Conservation (phyloP, 2,888 invertebrate species). For the Heteromurus nitidus region DNA sequence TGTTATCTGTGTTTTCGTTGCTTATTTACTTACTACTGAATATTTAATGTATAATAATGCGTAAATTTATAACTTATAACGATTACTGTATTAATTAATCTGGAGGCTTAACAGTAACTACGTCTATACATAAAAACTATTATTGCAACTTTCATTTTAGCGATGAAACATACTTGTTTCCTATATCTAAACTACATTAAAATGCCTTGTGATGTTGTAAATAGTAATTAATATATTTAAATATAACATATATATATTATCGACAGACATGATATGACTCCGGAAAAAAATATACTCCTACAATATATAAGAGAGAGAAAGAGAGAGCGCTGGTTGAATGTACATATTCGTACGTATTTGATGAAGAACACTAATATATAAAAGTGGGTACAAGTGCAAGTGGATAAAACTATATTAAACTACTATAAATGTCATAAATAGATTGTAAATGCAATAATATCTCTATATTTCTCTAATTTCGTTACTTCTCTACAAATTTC, state of each 20-base stretch:
- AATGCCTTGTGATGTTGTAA: conserved; percentile 66
- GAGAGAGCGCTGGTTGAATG: conserved; percentile 35
- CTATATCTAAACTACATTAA: conserved; percentile 24
- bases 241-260: background rate
- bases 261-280: conserved; percentile 1
- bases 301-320: conserved; percentile 26
- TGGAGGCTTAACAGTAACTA: no score
- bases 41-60: conserved; percentile 12
- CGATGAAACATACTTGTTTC: conserved; percentile 24
- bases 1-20: conserved; percentile 22
- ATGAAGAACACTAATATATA: background rate
- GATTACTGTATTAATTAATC: conserved; percentile 23
- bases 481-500: conserved; percentile 4
- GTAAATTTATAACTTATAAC: conserved; percentile 23
- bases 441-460: conserved; percentile 46
- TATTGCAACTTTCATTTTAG: no score
- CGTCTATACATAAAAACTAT: no score
- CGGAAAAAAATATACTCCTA: conserved; percentile 60
- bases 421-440: conserved; percentile 3
- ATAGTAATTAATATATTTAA: conserved; percentile 40
- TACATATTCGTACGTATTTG: background rate
- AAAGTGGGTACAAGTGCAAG: no score
- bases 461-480: conserved; percentile 46
- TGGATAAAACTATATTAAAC: background rate
- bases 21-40: conserved; percentile 22